Evolutionary conservation across 37 sponge, comb jelly and placozoan species (phyloP).

Genomic region (Bolinopsis microptera): DNA sequence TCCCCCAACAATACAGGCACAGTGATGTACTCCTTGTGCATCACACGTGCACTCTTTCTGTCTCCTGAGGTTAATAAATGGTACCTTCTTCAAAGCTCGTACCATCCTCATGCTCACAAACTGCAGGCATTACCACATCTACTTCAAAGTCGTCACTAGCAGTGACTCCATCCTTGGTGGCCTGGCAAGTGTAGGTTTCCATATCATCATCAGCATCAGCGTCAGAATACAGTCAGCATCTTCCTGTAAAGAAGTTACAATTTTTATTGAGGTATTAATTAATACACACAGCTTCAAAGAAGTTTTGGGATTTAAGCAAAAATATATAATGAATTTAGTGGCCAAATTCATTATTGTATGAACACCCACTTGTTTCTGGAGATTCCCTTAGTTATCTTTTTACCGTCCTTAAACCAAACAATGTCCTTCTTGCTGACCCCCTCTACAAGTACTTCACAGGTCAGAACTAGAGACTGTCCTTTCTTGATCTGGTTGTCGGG

Average conservation of each 20-base stretch:
- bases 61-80: neutral
- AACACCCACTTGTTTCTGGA: slow-evolving; percentile 19
- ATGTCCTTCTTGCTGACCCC: neutral
- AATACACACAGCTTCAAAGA: too few relatives aligned
- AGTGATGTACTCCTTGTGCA: neutral
- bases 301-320: too few relatives aligned
- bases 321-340: too few relatives aligned
- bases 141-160: slow-evolving; percentile 24
- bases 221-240: neutral
- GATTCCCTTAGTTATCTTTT: neutral
- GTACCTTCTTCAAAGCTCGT: neutral
- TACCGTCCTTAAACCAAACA: neutral
- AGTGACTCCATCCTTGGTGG: neutral
- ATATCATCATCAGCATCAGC: neutral
- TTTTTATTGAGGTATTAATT: too few relatives aligned
- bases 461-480: neutral
- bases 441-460: neutral
- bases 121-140: neutral
- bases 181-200: neutral
- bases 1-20: slow-evolving; percentile 6
- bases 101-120: slow-evolving; percentile 52
- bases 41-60: slow-evolving; percentile 27
- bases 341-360: neutral
- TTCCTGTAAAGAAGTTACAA: neutral
- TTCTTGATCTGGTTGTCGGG: neutral